phyloP scores from a whole-genome alignment of 2,113 vertebrate species.

The Semicossyphus pulcher region DNA sequence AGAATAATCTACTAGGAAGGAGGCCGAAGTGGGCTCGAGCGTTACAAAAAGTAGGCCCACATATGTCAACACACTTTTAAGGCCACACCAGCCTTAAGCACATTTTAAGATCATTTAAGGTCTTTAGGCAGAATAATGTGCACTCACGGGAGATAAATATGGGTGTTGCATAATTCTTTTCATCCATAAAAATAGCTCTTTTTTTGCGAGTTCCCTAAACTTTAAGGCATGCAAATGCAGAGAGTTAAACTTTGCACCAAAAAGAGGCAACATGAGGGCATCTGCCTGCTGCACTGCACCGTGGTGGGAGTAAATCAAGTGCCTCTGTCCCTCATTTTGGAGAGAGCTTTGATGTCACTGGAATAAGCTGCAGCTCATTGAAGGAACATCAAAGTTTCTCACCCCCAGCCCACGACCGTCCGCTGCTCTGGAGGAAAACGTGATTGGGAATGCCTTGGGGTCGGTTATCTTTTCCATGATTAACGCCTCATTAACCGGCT shows the following conservation, averaged over 20 bases:
- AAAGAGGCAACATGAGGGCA: conserved; percentile 36
- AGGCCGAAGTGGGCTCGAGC: neutral
- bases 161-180: neutral
- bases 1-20: conserved; percentile 1
- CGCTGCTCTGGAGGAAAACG: conserved; percentile 34
- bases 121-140: neutral
- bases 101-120: neutral
- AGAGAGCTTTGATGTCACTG: conserved; percentile 68
- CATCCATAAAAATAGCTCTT: neutral
- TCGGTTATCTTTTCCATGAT: conserved; percentile 48
- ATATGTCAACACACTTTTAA: neutral
- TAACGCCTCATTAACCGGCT: conserved; percentile 51
- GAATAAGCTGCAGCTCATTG: conserved; percentile 64
- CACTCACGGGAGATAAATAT: neutral
- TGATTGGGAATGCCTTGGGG: conserved; percentile 34
- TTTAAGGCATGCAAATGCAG: neutral
- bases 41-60: neutral
- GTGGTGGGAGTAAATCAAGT: conserved; percentile 53
- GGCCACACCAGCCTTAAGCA: neutral
- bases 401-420: conserved; percentile 18
- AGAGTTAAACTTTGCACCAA: conserved; percentile 30
- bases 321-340: conserved; percentile 63
- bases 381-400: conserved; percentile 68
- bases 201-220: neutral
- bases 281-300: conserved; percentile 37